A percentile compares a stretch with the other conserved stretches of the same genome.
Conservation (phyloP, 2,888 invertebrate genomes). For the Acrobasis suavella region DNA sequence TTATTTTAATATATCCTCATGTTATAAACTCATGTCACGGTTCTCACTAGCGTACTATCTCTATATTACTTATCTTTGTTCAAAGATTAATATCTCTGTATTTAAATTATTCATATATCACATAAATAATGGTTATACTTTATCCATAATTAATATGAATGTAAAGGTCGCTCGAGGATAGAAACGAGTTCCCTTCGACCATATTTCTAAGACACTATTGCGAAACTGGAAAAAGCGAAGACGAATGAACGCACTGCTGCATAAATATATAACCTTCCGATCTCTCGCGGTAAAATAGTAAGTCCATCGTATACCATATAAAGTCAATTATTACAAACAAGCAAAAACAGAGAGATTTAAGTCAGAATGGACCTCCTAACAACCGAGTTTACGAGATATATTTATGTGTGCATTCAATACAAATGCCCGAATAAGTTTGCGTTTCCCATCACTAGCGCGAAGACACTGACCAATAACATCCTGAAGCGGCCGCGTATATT, state of each 20-base stretch:
- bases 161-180: background rate
- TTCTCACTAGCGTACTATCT: background rate
- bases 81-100: background rate
- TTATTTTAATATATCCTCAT: background rate
- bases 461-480: slow-evolving; percentile 76
- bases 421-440: slow-evolving; percentile 37
- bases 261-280: background rate
- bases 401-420: slow-evolving; percentile 35
- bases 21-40: background rate
- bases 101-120: slow-evolving; percentile 1
- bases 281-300: slow-evolving; percentile 5
- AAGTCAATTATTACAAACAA: slow-evolving; percentile 18
- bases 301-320: slow-evolving; percentile 9
- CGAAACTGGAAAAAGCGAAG: background rate
- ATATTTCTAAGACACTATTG: background rate
- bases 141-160: slow-evolving; percentile 3
- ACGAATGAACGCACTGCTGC: background rate
- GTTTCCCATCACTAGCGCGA: slow-evolving; percentile 58
- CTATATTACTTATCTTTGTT: background rate
- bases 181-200: background rate
- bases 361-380: slow-evolving; percentile 22
- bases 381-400: slow-evolving; percentile 24
- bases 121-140: background rate
- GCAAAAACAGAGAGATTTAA: slow-evolving; percentile 14
- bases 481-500: slow-evolving; percentile 59